phyloP scores from a whole-genome alignment of 2,113 vertebrate genomes.

The Chiloscyllium plagiosum region DNA sequence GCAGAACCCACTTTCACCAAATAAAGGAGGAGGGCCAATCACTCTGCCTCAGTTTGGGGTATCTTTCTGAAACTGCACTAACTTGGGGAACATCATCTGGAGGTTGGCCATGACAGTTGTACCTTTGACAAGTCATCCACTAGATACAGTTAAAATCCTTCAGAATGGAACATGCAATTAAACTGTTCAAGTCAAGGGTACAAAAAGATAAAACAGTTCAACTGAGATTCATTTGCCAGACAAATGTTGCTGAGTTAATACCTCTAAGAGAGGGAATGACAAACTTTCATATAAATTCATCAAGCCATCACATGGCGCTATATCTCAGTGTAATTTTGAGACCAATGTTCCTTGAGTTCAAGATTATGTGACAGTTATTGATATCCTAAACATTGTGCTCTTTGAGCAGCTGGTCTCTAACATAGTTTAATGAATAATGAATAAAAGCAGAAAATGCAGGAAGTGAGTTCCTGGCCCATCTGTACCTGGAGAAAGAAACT shows the following conservation, averaged over 20 bases:
- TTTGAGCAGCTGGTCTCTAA: conserved; percentile 1
- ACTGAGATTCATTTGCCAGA: neutral
- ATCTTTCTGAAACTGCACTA: too few relatives aligned
- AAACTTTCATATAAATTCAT: neutral
- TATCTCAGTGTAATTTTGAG: neutral
- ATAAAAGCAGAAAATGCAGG: conserved; percentile 14
- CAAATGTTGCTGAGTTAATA: neutral
- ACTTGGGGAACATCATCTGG: too few relatives aligned
- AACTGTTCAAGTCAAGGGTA: neutral
- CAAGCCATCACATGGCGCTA: neutral
- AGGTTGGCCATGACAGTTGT: neutral
- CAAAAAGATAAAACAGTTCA: neutral
- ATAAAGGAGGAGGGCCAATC: too few relatives aligned
- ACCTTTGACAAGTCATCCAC: neutral
- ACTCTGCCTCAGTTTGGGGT: too few relatives aligned
- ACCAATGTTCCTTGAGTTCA: neutral
- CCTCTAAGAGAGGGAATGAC: neutral
- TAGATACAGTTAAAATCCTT: neutral
- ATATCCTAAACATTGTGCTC: neutral
- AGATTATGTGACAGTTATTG: conserved; percentile 9
- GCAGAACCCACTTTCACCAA: too few relatives aligned
- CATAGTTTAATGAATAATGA: neutral
- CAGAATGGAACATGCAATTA: neutral
- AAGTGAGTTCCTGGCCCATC: neutral
- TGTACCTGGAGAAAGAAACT: neutral